Percentiles rank a stretch among this genome's conserved stretches.
These are phyloP conservation scores for Actinopyga echinites DNA, from an alignment of 53 echinoderm and acorn worm species.

Conservation along the genomic window DNA sequence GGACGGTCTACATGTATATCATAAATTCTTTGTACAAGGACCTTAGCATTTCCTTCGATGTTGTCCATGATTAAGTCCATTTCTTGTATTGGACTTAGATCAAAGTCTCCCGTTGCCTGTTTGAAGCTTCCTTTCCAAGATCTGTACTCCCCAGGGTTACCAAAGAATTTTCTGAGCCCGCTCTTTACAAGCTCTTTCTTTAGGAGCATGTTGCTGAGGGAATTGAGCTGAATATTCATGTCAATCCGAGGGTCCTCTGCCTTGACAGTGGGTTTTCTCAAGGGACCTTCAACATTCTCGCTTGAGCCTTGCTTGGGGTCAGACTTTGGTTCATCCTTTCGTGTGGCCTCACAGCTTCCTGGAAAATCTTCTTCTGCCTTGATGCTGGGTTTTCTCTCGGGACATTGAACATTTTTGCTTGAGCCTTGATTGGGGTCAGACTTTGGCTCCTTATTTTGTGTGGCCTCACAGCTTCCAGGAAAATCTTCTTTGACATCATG, in stretches of 20 bases:
- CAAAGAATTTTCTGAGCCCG: constrained; percentile 47
- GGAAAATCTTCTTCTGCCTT: neutral
- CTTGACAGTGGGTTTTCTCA: neutral
- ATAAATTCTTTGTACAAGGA: constrained; percentile 52
- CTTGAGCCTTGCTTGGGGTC: neutral
- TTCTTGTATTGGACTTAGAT: constrained; percentile 57
- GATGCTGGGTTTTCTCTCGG: neutral
- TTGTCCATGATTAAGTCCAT: constrained; percentile 58
- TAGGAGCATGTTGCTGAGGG: constrained; percentile 60
- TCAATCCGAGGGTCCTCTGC: constrained; percentile 20
- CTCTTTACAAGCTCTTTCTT: constrained; percentile 64
- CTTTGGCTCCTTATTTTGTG: neutral
- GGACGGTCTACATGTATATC: constrained; percentile 61
- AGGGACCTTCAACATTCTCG: neutral
- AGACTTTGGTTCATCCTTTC: neutral
- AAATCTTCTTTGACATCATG: constrained; percentile 1
- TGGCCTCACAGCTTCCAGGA: neutral
- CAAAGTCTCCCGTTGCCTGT: constrained; percentile 57
- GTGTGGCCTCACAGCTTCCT: neutral
- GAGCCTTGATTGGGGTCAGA: neutral
- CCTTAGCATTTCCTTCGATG: constrained; percentile 49
- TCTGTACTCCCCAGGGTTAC: constrained; percentile 50
- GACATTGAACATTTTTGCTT: neutral
- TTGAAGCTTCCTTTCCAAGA: constrained; percentile 62
- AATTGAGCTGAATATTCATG: constrained; percentile 40